A percentile compares a stretch with the other conserved stretches of the same genome.
Conservation (phyloP, 92 coral and sea anemone species). For the Bergia puertoricense region DNA sequence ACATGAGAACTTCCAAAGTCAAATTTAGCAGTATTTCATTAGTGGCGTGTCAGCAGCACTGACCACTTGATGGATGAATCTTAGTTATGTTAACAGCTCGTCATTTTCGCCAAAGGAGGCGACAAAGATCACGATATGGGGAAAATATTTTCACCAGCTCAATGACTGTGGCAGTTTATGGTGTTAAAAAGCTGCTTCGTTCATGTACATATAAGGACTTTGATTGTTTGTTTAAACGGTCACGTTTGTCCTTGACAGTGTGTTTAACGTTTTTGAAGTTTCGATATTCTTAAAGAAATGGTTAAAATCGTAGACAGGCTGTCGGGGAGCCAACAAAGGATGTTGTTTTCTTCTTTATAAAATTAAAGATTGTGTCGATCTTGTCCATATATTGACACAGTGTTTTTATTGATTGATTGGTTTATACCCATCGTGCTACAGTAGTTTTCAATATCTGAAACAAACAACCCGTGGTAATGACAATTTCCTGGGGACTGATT, state of each 20-base stretch:
- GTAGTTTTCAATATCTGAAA: background rate
- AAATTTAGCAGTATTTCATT: background rate
- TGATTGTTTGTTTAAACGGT: background rate
- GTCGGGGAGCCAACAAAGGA: background rate
- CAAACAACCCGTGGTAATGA: background rate
- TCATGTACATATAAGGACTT: background rate
- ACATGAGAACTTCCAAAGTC: background rate
- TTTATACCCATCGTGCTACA: background rate
- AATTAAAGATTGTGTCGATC: background rate
- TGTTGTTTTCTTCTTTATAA: background rate
- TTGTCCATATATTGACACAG: background rate
- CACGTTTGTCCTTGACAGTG: background rate
- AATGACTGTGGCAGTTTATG: background rate
- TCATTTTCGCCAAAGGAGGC: constrained; percentile 38
- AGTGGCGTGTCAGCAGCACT: constrained; percentile 10
- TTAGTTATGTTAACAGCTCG: constrained; percentile 15
- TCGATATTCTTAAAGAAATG: background rate
- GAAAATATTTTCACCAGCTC: background rate
- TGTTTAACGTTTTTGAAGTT: background rate
- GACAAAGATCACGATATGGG: constrained; percentile 25
- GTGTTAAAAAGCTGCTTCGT: background rate
- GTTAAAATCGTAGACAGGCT: background rate
- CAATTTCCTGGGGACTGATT: background rate
- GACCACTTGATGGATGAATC: background rate
- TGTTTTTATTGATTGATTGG: background rate